Conservation (phyloP, 37 sponge, comb jelly and placozoan species). For the Axinella damicornis region DNA sequence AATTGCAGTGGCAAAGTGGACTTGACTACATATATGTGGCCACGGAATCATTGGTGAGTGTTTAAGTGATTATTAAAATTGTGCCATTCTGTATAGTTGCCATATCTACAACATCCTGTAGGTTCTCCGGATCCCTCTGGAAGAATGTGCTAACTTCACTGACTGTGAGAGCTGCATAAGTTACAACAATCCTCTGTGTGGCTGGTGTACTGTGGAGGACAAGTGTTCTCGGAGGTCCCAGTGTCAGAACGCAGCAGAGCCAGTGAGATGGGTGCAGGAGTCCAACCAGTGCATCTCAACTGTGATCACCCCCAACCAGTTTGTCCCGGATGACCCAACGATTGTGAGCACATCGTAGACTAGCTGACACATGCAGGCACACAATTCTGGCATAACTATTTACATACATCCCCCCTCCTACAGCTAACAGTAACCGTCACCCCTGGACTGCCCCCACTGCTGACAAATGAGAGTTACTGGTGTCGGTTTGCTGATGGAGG, state of each 20-base stretch:
- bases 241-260: conserved; percentile 58
- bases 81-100: not conserved
- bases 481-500: conserved; percentile 35
- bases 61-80: no score
- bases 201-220: conserved; percentile 87
- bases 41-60: conserved; percentile 39
- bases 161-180: conserved; percentile 2
- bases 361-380: no score
- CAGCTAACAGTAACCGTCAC: conserved; percentile 28
- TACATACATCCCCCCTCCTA: not conserved
- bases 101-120: not conserved
- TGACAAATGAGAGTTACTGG: conserved; percentile 27
- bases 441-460: conserved; percentile 36
- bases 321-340: conserved; percentile 15
- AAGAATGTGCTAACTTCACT: not conserved
- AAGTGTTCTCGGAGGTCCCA: conserved; percentile 74
- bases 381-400: no score
- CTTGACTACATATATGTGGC: conserved; percentile 54
- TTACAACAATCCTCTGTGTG: conserved; percentile 65
- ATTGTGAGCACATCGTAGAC: conserved; percentile 21
- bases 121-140: not conserved
- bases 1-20: conserved; percentile 44
- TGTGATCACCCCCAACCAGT: conserved; percentile 21
- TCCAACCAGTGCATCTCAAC: conserved; percentile 6
- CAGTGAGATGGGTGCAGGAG: conserved; percentile 28